phyloP scores from a whole-genome alignment of 2,113 vertebrate species.

The Pseudorasbora parva region DNA sequence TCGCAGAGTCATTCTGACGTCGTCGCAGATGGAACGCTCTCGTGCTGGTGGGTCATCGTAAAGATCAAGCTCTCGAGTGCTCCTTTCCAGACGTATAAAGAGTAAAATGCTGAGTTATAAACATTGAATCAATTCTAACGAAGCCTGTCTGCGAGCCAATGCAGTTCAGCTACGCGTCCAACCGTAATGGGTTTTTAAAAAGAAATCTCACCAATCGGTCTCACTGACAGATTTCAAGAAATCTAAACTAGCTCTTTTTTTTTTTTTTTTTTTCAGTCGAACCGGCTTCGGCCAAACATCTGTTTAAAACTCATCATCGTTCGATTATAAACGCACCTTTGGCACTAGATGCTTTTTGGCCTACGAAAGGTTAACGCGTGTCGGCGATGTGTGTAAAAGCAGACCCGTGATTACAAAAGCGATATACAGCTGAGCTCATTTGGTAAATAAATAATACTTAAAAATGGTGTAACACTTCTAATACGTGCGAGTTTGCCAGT shows the following conservation, averaged over 20 bases:
- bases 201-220: neutral
- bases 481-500: neutral
- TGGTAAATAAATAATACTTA: conserved; percentile 30
- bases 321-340: conserved; percentile 27
- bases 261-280: too few relatives aligned
- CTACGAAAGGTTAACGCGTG: neutral
- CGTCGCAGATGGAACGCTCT: neutral
- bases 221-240: neutral
- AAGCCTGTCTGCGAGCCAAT: neutral
- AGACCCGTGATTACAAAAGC: neutral
- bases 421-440: conserved; percentile 7
- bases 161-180: neutral
- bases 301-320: conserved; percentile 4
- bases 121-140: neutral
- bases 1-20: neutral
- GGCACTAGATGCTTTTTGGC: neutral
- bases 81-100: neutral
- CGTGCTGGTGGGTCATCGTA: neutral
- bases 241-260: neutral
- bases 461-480: conserved; percentile 23
- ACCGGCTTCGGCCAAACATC: conserved; percentile 10
- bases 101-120: conserved; percentile 2
- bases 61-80: neutral
- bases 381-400: neutral
- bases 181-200: neutral